Evolutionary conservation across 2,797 vertebrate genomes (phyloP), one percentile per base, ranked within the genome.

Genomic region (Pseudochirops corinnae): DNA sequence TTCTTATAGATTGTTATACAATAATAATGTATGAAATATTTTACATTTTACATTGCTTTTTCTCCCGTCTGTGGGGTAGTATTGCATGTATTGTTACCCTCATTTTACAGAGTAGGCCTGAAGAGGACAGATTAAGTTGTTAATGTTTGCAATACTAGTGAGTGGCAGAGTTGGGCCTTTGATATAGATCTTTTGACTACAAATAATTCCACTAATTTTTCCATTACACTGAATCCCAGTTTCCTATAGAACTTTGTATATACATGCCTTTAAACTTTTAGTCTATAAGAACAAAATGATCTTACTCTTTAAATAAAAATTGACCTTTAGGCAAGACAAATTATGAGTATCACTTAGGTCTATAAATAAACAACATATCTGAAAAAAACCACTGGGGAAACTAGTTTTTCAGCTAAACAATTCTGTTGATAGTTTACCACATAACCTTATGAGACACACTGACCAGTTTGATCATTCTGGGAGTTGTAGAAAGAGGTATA

Each of bases 21-120:
- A 16, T 90, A n/a, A 21, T 29, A 56, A 93, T 95, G 67, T 67
- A 56, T 55, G 11, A 90, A 90, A 90, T 52, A 60, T 92, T 92
- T 56, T 91, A 29, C 24, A 74, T 93, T 31, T 96, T 67, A 67
- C 46, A 7, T 94, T 21, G 58, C 46, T 56, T 14, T 95, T 53
- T 92, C 33, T 95, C 16, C 26, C 58, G 31, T 18, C 26, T 74
- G n/a, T 74, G 67, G 21, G 14, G 16, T 67, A 29, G 9, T 90
- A 26, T 90, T 90, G 26, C 10, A 90, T 16, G 3, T 50, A 31
- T 90, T 52, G 12, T 90, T 92, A 55, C n/a, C 33, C 5, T 74
- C 14, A 21, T 74, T 74, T 74, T 74, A 74, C 28, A 74, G 67
- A 39, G 33, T 33, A 67, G 62, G 33, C n/a, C 33, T n/a, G 62